Conservation (phyloP, 2,113 vertebrate genomes). For the Mus pahari region DNA sequence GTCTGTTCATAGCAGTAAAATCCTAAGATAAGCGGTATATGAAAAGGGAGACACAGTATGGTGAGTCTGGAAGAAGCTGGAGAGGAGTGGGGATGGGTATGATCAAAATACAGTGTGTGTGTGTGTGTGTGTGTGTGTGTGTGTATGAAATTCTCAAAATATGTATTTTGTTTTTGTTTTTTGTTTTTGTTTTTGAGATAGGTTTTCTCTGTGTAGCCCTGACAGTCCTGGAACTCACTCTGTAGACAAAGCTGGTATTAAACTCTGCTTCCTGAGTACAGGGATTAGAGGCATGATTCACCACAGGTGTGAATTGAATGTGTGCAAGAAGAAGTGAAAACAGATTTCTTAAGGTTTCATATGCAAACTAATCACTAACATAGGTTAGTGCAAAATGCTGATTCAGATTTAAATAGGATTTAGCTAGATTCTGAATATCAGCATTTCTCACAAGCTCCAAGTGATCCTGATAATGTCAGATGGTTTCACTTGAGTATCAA, state of each 20-base stretch:
- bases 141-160: no score
- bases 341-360: conserved; percentile 30
- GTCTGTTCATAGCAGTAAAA: no score
- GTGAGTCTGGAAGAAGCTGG: no score
- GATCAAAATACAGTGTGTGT: no score
- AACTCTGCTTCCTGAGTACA: neutral
- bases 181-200: neutral
- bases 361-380: neutral
- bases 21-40: no score
- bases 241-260: neutral
- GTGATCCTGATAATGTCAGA: neutral
- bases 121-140: no score
- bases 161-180: neutral
- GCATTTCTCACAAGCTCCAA: neutral
- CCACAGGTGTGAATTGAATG: neutral
- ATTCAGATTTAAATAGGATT: conserved; percentile 18
- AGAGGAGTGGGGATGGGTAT: no score
- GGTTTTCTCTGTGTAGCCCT: neutral
- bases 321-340: neutral
- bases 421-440: conserved; percentile 1
- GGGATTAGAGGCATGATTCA: neutral
- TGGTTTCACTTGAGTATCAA: neutral
- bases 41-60: no score
- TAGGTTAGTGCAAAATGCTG: conserved; percentile 24
- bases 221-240: neutral